Percentiles rank a stretch among this genome's conserved stretches.
These are phyloP conservation scores for Rotaria socialis DNA, from an alignment of 2,888 invertebrate genomes.

Conservation along the genomic window DNA sequence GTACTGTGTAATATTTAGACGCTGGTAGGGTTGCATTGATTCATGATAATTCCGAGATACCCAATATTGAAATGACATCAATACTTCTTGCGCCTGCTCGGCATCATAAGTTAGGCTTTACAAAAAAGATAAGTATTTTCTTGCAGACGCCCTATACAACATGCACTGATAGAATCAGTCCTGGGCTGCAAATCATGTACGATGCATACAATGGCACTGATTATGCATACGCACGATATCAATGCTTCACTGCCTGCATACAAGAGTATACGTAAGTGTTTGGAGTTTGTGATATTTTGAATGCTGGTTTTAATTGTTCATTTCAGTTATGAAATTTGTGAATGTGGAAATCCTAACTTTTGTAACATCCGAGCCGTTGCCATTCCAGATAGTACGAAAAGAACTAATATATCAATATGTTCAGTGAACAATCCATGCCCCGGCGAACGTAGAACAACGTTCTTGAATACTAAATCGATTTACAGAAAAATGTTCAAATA, in stretches of 20 bases:
- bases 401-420: background rate
- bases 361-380: background rate
- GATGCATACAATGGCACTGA: background rate
- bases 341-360: background rate
- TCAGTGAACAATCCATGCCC: background rate
- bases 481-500: background rate
- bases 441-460: background rate
- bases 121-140: background rate
- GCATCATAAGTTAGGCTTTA: background rate
- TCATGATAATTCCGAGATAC: background rate
- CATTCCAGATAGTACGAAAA: background rate
- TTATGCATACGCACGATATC: background rate
- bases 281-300: too few relatives aligned
- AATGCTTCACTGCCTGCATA: background rate
- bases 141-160: background rate
- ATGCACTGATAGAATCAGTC: background rate
- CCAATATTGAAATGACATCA: background rate
- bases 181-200: background rate
- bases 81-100: background rate
- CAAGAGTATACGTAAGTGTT: background rate
- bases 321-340: background rate
- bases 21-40: background rate
- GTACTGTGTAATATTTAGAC: background rate
- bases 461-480: background rate
- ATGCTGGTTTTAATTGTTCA: too few relatives aligned